Evolutionary conservation across 2,888 invertebrate genomes (phyloP).

Genomic region (Drosophila meridiana): DNA sequence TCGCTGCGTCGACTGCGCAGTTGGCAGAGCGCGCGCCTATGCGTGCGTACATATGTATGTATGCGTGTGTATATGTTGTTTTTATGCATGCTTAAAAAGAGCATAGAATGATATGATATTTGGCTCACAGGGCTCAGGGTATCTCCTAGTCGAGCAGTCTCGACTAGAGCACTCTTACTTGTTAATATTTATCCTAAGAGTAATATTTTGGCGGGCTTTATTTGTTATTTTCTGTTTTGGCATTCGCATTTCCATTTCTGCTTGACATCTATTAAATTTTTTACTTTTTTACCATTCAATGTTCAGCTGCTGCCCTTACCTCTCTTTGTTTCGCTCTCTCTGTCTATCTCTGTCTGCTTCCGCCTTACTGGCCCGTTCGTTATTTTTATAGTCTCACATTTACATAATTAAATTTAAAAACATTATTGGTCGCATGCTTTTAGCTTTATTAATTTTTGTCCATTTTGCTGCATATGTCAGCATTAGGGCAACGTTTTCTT

Average conservation of each 20-base stretch:
- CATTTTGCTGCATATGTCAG: conserved; percentile 57
- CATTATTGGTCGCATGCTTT: conserved; percentile 76
- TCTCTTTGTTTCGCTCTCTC: not conserved
- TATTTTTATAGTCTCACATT: conserved; percentile 66
- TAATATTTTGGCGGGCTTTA: conserved; percentile 18
- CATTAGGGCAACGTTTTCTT: conserved; percentile 8
- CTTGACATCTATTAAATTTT: conserved; percentile 80
- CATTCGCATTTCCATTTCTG: conserved; percentile 67
- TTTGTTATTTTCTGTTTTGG: conserved; percentile 44
- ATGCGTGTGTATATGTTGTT: too few species aligned
- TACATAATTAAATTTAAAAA: conserved; percentile 80
- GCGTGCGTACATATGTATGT: too few species aligned
- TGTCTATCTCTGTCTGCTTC: not conserved
- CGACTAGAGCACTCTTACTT: too few species aligned
- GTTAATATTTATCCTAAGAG: conserved; percentile 31
- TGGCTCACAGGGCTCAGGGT: too few species aligned
- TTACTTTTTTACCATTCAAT: conserved; percentile 23
- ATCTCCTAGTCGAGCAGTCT: too few species aligned
- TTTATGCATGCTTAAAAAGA: too few species aligned
- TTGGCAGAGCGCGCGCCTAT: too few species aligned
- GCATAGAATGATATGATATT: too few species aligned
- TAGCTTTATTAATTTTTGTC: conserved; percentile 73
- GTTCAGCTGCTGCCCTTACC: conserved; percentile 7
- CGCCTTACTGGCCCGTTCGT: not conserved
- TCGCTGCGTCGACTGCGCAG: too few species aligned